These are phyloP conservation scores for Ochropacha duplaris DNA, from an alignment of 2,888 invertebrate genomes.

Conservation along the genomic window DNA sequence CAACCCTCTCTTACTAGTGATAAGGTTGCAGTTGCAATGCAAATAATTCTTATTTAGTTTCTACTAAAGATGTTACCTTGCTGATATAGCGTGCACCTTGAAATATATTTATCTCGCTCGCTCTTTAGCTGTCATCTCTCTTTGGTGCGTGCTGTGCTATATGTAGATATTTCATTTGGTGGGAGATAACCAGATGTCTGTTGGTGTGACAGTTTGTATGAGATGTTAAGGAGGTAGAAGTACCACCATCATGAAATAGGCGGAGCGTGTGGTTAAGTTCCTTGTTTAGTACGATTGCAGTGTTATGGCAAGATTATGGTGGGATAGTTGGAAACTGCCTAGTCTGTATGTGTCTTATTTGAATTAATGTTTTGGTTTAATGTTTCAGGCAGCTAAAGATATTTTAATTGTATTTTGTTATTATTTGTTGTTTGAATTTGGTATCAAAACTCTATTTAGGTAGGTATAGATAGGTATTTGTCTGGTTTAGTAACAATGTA, in stretches of 20 bases:
- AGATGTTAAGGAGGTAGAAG: slow-evolving; percentile 50
- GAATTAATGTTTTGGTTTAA: slow-evolving; percentile 30
- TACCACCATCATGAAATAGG: slow-evolving; percentile 81
- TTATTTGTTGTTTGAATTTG: neutral
- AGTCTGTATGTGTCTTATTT: slow-evolving; percentile 34
- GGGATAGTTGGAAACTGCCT: slow-evolving; percentile 32
- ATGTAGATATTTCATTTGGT: slow-evolving; percentile 78
- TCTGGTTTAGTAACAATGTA: too few species aligned
- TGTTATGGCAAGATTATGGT: slow-evolving; percentile 43
- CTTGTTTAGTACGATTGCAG: slow-evolving; percentile 39
- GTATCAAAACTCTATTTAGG: neutral
- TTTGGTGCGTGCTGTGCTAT: slow-evolving; percentile 70
- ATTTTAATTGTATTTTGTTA: neutral
- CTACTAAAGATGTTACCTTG: slow-evolving; percentile 60
- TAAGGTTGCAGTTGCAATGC: slow-evolving; percentile 79
- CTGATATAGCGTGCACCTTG: slow-evolving; percentile 61
- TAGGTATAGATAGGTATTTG: too few species aligned
- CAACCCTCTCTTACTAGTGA: slow-evolving; percentile 51
- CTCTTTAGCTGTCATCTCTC: slow-evolving; percentile 63
- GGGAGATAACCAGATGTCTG: slow-evolving; percentile 76
- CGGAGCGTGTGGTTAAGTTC: slow-evolving; percentile 58
- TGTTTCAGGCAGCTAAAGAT: slow-evolving; percentile 19
- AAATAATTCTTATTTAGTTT: slow-evolving; percentile 49
- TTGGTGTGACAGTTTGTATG: slow-evolving; percentile 61
- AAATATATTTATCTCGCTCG: slow-evolving; percentile 72